phyloP scores from a whole-genome alignment of 2,113 vertebrate species.

The Campylomormyrus numenius region DNA sequence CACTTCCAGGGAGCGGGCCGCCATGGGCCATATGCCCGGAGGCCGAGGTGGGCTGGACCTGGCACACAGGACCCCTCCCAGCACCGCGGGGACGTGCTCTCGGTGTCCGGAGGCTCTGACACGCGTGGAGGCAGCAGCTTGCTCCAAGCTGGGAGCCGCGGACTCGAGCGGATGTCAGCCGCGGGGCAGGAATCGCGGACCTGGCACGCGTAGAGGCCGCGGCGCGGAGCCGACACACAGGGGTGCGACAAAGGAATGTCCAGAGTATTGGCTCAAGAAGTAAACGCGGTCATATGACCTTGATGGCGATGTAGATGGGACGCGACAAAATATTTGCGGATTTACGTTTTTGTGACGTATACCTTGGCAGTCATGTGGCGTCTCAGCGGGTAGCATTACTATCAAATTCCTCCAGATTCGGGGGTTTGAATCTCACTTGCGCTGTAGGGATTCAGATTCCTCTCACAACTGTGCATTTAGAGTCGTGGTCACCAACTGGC shows the following conservation, averaged over 20 bases:
- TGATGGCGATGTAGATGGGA: neutral
- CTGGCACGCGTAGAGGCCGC: neutral
- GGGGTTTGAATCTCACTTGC: neutral
- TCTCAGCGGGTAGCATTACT: neutral
- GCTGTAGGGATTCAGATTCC: neutral
- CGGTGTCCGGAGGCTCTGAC: neutral
- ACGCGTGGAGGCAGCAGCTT: conserved; percentile 5
- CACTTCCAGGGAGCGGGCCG: neutral
- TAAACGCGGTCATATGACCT: neutral
- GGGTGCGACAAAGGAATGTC: conserved; percentile 5
- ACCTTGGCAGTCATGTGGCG: neutral
- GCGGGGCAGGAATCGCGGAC: neutral
- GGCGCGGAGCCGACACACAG: neutral
- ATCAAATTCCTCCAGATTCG: neutral
- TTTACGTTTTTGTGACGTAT: neutral
- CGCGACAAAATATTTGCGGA: neutral
- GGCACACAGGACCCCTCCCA: neutral
- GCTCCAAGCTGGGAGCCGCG: neutral
- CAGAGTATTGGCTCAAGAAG: neutral
- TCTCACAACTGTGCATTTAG: neutral
- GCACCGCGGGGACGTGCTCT: neutral
- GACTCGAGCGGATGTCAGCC: conserved; percentile 2
- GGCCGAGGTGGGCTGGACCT: neutral
- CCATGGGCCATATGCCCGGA: conserved; percentile 1
- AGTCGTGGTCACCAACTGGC: neutral